Evolutionary conservation across 1,140 invertebrate genomes (phyloP).

Genomic region (Musca vetustissima): DNA sequence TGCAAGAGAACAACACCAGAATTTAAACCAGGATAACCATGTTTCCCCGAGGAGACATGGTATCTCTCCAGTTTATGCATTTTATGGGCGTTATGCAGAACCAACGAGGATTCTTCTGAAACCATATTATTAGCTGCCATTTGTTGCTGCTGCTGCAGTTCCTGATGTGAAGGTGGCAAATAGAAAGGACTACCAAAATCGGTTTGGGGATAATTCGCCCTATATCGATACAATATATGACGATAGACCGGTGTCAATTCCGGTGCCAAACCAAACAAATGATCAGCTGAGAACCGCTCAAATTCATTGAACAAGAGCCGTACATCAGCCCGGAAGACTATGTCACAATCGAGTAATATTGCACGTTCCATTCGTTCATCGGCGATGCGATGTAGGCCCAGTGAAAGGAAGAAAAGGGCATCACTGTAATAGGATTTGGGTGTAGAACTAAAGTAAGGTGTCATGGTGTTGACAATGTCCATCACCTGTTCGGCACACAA

Average conservation of each 20-base stretch:
- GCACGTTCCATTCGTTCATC: slow-evolving; percentile 63
- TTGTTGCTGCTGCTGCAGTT: slow-evolving; percentile 21
- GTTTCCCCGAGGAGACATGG: slow-evolving; percentile 14
- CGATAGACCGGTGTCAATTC: slow-evolving; percentile 82
- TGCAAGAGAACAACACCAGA: slow-evolving; percentile 79
- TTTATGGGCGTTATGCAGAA: slow-evolving; percentile 12
- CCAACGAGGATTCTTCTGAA: background rate
- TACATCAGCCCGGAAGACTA: slow-evolving; percentile 74
- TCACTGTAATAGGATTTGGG: slow-evolving; percentile 82
- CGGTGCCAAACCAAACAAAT: slow-evolving; percentile 74
- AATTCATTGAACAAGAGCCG: slow-evolving; percentile 70
- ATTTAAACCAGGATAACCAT: slow-evolving; percentile 77
- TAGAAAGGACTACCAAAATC: slow-evolving; percentile 59
- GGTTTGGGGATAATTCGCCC: slow-evolving; percentile 64
- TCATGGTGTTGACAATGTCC: slow-evolving; percentile 70
- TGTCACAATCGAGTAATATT: slow-evolving; percentile 79
- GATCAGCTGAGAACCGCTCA: slow-evolving; percentile 53
- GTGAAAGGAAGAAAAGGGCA: slow-evolving; percentile 78
- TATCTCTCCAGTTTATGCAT: background rate
- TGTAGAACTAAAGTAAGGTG: slow-evolving; percentile 74
- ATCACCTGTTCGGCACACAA: slow-evolving; percentile 63
- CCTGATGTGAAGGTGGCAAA: slow-evolving; percentile 34
- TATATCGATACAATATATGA: slow-evolving; percentile 73
- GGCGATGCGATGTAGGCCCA: slow-evolving; percentile 73
- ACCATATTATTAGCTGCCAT: background rate